Percentiles rank a stretch among this genome's conserved stretches.
Conservation (phyloP, 1,140 invertebrate genomes). For the Drosophila bocqueti region DNA sequence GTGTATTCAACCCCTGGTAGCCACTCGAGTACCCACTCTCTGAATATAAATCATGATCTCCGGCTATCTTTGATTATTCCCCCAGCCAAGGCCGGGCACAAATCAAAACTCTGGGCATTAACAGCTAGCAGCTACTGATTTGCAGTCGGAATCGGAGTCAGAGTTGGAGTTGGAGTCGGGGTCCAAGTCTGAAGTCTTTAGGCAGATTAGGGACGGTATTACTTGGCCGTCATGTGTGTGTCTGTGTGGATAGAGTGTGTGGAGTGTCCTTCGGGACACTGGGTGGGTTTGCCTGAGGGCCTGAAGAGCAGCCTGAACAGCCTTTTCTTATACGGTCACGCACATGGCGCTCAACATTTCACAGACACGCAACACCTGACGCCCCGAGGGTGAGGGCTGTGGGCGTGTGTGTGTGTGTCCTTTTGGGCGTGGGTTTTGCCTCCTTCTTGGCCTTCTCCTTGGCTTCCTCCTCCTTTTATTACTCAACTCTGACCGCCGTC, state of each 20-base stretch:
- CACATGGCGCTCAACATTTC: constrained; percentile 75
- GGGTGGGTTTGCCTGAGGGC: constrained; percentile 1
- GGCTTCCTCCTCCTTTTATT: constrained; percentile 58
- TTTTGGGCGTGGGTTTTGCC: constrained; percentile 7
- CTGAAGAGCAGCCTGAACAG: constrained; percentile 10
- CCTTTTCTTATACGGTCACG: constrained; percentile 65
- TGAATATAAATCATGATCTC: constrained; percentile 27
- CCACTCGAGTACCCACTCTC: constrained; percentile 8
- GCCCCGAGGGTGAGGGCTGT: constrained; percentile 4
- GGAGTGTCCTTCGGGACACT: constrained; percentile 5
- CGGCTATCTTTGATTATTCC: constrained; percentile 17
- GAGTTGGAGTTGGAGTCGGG: constrained; percentile 7
- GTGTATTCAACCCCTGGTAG: constrained; percentile 3
- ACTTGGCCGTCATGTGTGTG: constrained; percentile 14
- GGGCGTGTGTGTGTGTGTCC: constrained; percentile 3
- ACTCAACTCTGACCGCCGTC: constrained; percentile 50
- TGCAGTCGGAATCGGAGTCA: not conserved
- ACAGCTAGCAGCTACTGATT: constrained; percentile 36
- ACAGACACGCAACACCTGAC: constrained; percentile 71
- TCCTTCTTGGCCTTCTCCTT: constrained; percentile 4
- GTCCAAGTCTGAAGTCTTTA: constrained; percentile 16
- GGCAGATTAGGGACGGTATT: constrained; percentile 21
- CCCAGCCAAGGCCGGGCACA: constrained; percentile 29
- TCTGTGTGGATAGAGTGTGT: constrained; percentile 13
- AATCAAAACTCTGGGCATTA: constrained; percentile 42